A percentile compares a stretch with the other conserved stretches of the same genome.
phyloP scores from a whole-genome alignment of 2,797 vertebrate species.

The Dermochelys coriacea region DNA sequence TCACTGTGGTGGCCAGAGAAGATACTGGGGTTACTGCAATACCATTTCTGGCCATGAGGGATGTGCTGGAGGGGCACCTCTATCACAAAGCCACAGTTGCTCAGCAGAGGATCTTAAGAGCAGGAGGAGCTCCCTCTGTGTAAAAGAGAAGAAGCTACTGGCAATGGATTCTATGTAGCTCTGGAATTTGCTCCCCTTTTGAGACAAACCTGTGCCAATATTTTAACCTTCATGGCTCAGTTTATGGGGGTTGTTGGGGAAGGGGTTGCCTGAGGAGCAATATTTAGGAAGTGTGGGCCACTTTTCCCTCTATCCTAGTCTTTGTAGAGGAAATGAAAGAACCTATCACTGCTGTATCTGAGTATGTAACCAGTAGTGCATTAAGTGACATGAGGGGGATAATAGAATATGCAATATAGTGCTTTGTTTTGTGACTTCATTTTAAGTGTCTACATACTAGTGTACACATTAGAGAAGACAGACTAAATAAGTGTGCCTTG shows the following conservation, averaged over 20 bases:
- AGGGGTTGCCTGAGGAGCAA: not conserved
- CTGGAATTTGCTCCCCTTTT: not conserved
- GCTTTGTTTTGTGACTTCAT: not conserved
- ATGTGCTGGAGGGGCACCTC: too few species aligned
- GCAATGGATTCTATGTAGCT: not conserved
- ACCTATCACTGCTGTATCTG: not conserved
- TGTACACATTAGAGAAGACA: not conserved
- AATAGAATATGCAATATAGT: not conserved
- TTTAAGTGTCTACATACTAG: not conserved
- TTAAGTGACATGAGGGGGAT: not conserved
- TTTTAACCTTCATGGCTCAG: not conserved
- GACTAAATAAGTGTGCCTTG: not conserved
- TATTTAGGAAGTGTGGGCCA: not conserved
- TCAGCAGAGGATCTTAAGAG: too few species aligned
- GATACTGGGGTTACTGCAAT: too few species aligned
- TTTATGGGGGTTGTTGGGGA: not conserved
- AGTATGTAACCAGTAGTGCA: not conserved
- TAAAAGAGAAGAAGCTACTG: too few species aligned
- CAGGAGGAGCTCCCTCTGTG: too few species aligned
- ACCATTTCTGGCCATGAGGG: too few species aligned
- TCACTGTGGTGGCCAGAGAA: too few species aligned
- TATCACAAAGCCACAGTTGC: too few species aligned
- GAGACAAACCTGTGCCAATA: not conserved
- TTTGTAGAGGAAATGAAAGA: not conserved
- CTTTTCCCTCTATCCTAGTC: not conserved